Conservation (phyloP, 2,888 invertebrate species). For the Philaethria dido region DNA sequence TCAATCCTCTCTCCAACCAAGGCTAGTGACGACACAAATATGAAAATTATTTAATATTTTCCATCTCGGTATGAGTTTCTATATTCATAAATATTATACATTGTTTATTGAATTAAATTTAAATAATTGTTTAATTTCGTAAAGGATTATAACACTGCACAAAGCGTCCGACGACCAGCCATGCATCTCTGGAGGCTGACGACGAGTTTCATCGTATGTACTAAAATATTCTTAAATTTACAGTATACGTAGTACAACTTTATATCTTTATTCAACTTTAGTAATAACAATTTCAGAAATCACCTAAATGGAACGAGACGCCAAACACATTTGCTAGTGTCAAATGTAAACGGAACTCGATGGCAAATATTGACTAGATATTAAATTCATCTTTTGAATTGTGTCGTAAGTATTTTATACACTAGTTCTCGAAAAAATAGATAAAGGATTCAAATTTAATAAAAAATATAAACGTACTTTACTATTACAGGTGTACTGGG, state of each 20-base stretch:
- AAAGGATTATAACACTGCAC: not conserved
- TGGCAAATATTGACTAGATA: no score
- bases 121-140: not conserved
- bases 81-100: not conserved
- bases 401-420: not conserved
- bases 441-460: not conserved
- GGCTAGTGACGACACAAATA: not conserved
- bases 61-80: not conserved
- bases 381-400: not conserved
- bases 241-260: not conserved
- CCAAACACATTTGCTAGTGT: not conserved
- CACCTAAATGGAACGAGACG: not conserved
- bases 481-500: not conserved
- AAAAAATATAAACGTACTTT: no score
- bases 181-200: slow-evolving; percentile 7
- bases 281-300: not conserved
- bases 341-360: not conserved
- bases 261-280: not conserved
- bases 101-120: not conserved
- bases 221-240: not conserved
- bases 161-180: no score
- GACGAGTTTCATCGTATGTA: slow-evolving; percentile 14
- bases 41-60: not conserved
- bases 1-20: not conserved
- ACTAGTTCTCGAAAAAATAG: no score